phyloP scores from a whole-genome alignment of 2,797 vertebrate species.

The Cyprinodon diabolis region DNA sequence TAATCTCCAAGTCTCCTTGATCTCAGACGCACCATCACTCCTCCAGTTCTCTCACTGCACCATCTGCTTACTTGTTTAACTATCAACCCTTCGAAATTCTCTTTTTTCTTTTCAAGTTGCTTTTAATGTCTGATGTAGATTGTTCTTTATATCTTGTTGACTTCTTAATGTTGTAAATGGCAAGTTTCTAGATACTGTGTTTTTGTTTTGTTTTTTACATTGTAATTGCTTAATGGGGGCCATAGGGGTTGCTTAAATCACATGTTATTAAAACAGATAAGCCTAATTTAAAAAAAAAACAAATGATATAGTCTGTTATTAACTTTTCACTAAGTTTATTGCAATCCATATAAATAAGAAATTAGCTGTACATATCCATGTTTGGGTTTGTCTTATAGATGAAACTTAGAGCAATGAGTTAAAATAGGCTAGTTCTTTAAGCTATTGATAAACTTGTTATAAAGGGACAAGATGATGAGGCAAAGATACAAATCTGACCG shows the following conservation, averaged over 20 bases:
- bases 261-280: neutral
- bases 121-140: too few species aligned
- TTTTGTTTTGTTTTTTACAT: neutral
- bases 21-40: neutral
- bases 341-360: slow-evolving; percentile 28
- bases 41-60: neutral
- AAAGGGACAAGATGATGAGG: slow-evolving; percentile 26
- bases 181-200: neutral
- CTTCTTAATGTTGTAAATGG: neutral
- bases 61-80: neutral
- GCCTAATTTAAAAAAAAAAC: neutral
- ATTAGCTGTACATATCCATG: slow-evolving; percentile 47
- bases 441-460: slow-evolving; percentile 44
- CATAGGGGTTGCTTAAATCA: neutral
- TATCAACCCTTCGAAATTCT: too few species aligned
- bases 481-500: slow-evolving; percentile 47
- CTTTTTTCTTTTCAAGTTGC: neutral
- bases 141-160: neutral
- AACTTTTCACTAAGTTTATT: neutral
- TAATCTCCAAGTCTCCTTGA: slow-evolving; percentile 2
- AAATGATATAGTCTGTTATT: neutral
- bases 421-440: slow-evolving; percentile 22
- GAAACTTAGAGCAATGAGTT: slow-evolving; percentile 15
- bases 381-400: slow-evolving; percentile 22
- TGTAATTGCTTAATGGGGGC: neutral